Evolutionary conservation across 1,140 invertebrate genomes (phyloP).

Genomic region (Heliconius hewitsoni): DNA sequence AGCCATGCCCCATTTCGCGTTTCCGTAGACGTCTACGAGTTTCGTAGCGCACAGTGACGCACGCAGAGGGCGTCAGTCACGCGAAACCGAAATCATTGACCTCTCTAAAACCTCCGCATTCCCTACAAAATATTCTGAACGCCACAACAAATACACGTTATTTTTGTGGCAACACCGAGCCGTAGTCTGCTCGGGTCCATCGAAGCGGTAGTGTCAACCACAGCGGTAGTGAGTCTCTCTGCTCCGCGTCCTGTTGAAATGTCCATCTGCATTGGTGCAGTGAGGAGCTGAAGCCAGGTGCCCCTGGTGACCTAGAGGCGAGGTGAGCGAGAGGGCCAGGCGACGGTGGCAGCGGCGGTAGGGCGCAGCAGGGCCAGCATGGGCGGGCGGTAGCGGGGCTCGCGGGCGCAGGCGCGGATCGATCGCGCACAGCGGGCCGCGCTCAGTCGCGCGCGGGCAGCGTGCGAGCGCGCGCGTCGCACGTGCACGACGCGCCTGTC

Average conservation of each 20-base stretch:
- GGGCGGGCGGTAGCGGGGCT: constrained; percentile 53
- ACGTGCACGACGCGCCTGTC: constrained; percentile 83
- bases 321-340: too few relatives aligned
- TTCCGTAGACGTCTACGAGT: constrained; percentile 67
- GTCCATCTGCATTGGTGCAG: constrained; percentile 11
- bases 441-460: constrained; percentile 72
- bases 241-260: constrained; percentile 10
- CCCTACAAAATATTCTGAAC: constrained; percentile 42
- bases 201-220: constrained; percentile 42
- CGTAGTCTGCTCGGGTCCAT: constrained; percentile 30
- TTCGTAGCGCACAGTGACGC: constrained; percentile 66
- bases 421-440: constrained; percentile 61
- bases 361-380: constrained; percentile 46
- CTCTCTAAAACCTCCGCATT: constrained; percentile 55
- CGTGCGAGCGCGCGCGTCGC: constrained; percentile 72
- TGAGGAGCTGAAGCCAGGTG: neutral
- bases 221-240: neutral
- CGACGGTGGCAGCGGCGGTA: constrained; percentile 25
- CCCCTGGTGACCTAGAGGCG: too few relatives aligned
- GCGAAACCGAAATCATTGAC: constrained; percentile 56
- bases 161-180: constrained; percentile 48
- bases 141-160: constrained; percentile 31
- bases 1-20: constrained; percentile 42
- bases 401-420: constrained; percentile 73
- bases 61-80: constrained; percentile 53